phyloP scores from a whole-genome alignment of 2,888 invertebrate species.

The Vesta saturnalis region DNA sequence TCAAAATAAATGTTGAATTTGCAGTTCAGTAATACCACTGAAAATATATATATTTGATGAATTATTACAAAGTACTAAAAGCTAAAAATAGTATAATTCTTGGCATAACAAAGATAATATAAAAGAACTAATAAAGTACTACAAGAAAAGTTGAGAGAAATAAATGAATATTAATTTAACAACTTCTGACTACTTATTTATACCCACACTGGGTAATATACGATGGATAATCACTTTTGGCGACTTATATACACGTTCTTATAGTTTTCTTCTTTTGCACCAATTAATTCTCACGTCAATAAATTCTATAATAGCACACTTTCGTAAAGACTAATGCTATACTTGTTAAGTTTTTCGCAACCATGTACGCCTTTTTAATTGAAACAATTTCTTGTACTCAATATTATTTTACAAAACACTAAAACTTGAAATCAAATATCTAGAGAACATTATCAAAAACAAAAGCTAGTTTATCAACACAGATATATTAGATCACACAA shows the following conservation, averaged over 20 bases:
- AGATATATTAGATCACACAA: constrained; percentile 74
- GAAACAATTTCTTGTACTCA: constrained; percentile 17
- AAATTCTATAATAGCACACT: constrained; percentile 14
- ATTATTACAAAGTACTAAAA: constrained; percentile 4
- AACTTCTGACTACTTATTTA: background rate
- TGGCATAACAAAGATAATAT: constrained; percentile 23
- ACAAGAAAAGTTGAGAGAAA: constrained; percentile 2
- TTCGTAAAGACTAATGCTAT: background rate
- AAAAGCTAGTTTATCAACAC: constrained; percentile 24
- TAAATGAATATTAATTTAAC: constrained; percentile 7
- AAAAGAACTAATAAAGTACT: constrained; percentile 17
- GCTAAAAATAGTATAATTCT: constrained; percentile 12
- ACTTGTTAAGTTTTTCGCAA: background rate
- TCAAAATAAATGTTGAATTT: background rate
- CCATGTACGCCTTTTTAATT: constrained; percentile 15
- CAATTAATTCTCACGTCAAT: too few species aligned
- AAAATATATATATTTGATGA: constrained; percentile 10
- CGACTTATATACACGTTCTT: background rate
- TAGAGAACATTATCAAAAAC: constrained; percentile 21
- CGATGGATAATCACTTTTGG: too few species aligned
- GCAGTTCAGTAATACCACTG: background rate
- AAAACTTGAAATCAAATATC: constrained; percentile 22
- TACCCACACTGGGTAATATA: constrained; percentile 1
- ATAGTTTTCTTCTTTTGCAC: background rate
- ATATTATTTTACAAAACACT: constrained; percentile 24